Conservation (phyloP, 2,888 invertebrate genomes). For the Apotomis turbidana region DNA sequence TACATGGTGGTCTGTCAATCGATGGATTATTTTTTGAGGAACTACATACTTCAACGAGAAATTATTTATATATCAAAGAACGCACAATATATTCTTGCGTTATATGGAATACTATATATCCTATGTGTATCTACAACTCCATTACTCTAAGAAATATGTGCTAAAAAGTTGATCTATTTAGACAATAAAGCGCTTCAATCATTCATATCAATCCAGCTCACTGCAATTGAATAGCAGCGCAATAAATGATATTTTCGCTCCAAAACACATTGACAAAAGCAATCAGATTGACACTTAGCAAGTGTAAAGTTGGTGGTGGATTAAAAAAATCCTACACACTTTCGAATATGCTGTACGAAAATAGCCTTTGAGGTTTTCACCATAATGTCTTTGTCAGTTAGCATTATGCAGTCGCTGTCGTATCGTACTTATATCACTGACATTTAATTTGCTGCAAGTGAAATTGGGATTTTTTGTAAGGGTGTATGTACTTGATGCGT, state of each 20-base stretch:
- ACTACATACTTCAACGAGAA: no score
- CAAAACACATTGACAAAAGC: slow-evolving; percentile 65
- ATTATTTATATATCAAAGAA: no score
- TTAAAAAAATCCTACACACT: slow-evolving; percentile 36
- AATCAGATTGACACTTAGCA: slow-evolving; percentile 68
- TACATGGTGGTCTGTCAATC: no score
- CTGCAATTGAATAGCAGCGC: slow-evolving; percentile 53
- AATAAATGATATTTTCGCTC: slow-evolving; percentile 72
- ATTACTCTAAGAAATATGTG: background rate
- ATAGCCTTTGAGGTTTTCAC: slow-evolving; percentile 52
- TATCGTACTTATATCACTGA: slow-evolving; percentile 14
- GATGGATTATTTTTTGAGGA: no score
- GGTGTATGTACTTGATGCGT: background rate
- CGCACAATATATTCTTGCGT: no score
- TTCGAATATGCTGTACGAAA: slow-evolving; percentile 44
- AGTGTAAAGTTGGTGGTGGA: slow-evolving; percentile 65
- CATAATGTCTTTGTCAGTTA: slow-evolving; percentile 12
- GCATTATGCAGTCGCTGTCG: slow-evolving; percentile 17
- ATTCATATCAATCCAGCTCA: slow-evolving; percentile 40
- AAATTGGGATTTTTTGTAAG: slow-evolving; percentile 1
- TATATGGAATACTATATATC: no score
- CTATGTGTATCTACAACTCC: background rate
- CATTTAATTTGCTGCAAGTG: slow-evolving; percentile 28
- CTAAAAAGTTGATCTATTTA: background rate
- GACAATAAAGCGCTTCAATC: slow-evolving; percentile 51